Conservation (phyloP, 1,140 invertebrate genomes). For the Ptiloglossa arizonensis region DNA sequence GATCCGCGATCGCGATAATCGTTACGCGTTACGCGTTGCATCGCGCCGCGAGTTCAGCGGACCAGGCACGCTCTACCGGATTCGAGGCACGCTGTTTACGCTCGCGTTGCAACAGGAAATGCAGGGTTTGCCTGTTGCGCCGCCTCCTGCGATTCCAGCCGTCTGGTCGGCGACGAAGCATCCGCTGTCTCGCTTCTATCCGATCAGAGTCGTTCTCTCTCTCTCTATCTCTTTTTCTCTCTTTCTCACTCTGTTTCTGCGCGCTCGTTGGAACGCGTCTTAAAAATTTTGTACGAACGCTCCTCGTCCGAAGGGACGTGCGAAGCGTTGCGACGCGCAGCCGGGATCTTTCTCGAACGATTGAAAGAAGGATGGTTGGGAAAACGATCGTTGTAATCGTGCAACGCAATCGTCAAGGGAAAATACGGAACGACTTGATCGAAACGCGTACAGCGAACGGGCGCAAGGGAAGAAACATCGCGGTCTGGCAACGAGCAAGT, state of each 20-base stretch:
- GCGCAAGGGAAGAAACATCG: no score
- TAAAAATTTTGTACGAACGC: background rate
- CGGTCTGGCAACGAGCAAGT: background rate
- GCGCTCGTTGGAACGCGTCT: no score
- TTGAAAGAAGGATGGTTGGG: background rate
- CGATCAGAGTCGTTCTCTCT: background rate
- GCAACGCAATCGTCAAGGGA: background rate
- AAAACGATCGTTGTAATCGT: background rate
- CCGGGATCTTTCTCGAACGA: background rate
- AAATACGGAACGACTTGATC: background rate
- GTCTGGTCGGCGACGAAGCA: background rate
- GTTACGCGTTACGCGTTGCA: conserved; percentile 22
- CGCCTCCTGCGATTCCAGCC: background rate
- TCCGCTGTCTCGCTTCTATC: background rate
- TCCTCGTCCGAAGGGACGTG: background rate
- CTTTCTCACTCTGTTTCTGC: no score
- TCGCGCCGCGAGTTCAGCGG: conserved; percentile 52
- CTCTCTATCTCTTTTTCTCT: no score
- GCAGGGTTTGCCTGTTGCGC: background rate
- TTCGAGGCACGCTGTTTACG: conserved; percentile 22
- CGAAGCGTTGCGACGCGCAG: background rate
- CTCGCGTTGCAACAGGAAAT: conserved; percentile 41
- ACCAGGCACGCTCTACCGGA: conserved; percentile 32
- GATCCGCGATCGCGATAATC: background rate
- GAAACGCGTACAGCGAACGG: background rate